Conservation (phyloP, 2,888 invertebrate species). For the Galeopsomyia nigrocyanea region DNA sequence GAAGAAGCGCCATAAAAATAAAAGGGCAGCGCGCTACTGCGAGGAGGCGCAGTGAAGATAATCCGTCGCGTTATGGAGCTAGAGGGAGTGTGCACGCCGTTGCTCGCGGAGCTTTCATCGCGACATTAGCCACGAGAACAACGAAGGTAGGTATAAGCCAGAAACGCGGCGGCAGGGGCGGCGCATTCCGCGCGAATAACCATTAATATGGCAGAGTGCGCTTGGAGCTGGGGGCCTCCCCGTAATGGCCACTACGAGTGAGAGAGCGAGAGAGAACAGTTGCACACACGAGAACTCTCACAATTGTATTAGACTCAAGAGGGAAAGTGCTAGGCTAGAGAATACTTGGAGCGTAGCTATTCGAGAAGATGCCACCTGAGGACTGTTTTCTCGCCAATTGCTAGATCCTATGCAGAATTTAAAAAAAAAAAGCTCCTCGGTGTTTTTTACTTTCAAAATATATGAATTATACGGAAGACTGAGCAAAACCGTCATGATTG, state of each 20-base stretch:
- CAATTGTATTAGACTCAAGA: conserved; percentile 53
- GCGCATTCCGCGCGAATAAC: conserved; percentile 25
- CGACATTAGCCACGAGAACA: neutral
- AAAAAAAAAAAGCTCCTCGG: conserved; percentile 8
- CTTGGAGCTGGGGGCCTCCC: neutral
- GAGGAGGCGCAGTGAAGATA: neutral
- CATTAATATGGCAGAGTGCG: conserved; percentile 23
- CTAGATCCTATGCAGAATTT: neutral
- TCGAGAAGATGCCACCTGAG: neutral
- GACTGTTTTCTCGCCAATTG: conserved; percentile 9
- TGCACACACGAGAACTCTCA: conserved; percentile 31
- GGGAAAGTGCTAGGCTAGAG: conserved; percentile 8
- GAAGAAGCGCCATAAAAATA: neutral
- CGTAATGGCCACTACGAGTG: conserved; percentile 19
- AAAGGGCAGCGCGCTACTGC: neutral
- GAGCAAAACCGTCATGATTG: neutral
- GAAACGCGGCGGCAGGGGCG: neutral
- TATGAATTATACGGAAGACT: neutral
- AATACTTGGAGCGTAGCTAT: neutral
- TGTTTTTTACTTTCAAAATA: conserved; percentile 14
- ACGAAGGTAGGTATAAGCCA: neutral
- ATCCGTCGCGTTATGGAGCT: neutral
- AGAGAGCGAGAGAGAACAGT: conserved; percentile 1
- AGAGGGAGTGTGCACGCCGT: neutral
- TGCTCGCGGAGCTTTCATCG: neutral